Evolutionary conservation across 2,888 invertebrate species (phyloP).

Genomic region (Malacosoma neustria): DNA sequence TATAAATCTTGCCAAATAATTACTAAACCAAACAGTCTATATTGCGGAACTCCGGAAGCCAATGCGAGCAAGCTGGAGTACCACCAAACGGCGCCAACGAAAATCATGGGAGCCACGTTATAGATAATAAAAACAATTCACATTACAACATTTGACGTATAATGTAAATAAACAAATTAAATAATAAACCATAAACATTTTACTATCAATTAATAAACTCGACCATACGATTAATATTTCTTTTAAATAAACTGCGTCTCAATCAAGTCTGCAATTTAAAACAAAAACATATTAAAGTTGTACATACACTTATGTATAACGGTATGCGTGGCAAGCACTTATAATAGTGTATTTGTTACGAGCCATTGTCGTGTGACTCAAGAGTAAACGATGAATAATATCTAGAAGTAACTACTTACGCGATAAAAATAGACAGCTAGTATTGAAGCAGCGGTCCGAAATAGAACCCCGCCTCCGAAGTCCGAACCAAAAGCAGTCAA

Average conservation of each 20-base stretch:
- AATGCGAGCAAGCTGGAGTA: constrained; percentile 1
- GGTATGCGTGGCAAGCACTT: neutral
- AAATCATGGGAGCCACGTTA: constrained; percentile 22
- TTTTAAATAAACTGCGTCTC: neutral
- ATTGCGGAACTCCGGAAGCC: neutral
- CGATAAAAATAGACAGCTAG: constrained; percentile 56
- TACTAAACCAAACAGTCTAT: neutral
- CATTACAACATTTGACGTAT: neutral
- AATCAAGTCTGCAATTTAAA: no score
- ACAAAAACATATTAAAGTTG: neutral
- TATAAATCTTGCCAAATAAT: no score
- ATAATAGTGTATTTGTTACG: neutral
- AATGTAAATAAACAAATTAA: neutral
- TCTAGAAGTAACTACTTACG: constrained; percentile 40
- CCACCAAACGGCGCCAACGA: constrained; percentile 11
- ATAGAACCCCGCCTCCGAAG: constrained; percentile 70
- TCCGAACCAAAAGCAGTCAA: constrained; percentile 71
- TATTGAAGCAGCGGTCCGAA: constrained; percentile 58
- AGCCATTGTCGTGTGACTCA: constrained; percentile 15
- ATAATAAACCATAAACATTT: neutral
- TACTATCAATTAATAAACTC: neutral
- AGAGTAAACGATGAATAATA: constrained; percentile 30
- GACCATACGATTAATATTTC: neutral
- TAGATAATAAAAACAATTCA: neutral
- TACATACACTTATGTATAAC: neutral